A percentile compares a stretch with the other conserved stretches of the same genome.
phyloP scores from a whole-genome alignment of 1,140 invertebrate species.

The Neodiprion pinetum region DNA sequence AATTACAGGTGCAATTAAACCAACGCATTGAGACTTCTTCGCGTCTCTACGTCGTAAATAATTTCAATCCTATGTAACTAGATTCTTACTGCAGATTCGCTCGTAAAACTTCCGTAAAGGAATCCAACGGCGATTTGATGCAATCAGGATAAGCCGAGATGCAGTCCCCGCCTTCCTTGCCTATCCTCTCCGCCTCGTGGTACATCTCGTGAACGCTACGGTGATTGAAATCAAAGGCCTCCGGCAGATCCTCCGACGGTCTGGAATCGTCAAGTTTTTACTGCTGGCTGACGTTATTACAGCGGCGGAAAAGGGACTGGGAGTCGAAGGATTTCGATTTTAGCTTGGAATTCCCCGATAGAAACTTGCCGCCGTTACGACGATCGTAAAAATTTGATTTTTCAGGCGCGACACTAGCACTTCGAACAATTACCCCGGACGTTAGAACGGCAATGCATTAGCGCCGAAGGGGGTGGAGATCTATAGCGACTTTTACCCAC shows the following conservation, averaged over 20 bases:
- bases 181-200: conserved; percentile 53
- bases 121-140: conserved; percentile 50
- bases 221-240: conserved; percentile 42
- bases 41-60: neutral
- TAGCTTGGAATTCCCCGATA: neutral
- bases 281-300: neutral
- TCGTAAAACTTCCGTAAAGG: conserved; percentile 45
- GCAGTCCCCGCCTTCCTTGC: conserved; percentile 52
- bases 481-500: neutral
- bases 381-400: no score
- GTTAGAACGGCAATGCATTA: no score
- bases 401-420: no score
- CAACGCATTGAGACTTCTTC: neutral
- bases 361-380: neutral
- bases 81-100: neutral
- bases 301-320: neutral
- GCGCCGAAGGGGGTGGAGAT: no score
- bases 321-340: neutral
- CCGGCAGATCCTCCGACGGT: conserved; percentile 53
- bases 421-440: no score
- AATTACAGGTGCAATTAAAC: no score
- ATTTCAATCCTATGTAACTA: neutral
- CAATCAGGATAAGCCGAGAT: conserved; percentile 50
- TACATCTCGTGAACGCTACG: conserved; percentile 49
- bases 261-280: conserved; percentile 33